These are phyloP conservation scores for Semicossyphus pulcher DNA, from an alignment of 2,113 vertebrate species.

Conservation along the genomic window DNA sequence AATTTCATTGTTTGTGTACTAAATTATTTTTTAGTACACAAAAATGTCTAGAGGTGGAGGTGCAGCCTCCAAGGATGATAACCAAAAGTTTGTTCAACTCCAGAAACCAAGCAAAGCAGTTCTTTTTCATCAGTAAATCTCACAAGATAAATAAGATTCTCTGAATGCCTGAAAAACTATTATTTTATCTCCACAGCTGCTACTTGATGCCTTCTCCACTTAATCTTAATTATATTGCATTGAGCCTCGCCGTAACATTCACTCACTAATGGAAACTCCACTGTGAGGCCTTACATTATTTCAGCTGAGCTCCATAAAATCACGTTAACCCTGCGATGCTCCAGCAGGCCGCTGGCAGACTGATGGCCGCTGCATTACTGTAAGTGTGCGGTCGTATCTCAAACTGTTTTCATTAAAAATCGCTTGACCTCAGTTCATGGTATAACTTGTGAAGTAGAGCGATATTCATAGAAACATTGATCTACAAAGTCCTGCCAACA, in stretches of 20 bases:
- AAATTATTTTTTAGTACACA: neutral
- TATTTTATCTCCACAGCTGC: constrained; percentile 26
- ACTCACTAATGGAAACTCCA: constrained; percentile 26
- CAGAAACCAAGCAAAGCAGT: constrained; percentile 11
- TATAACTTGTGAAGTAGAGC: constrained; percentile 4
- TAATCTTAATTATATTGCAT: constrained; percentile 54
- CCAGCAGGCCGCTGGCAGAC: constrained; percentile 31
- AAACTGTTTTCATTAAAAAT: constrained; percentile 41
- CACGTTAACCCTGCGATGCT: constrained; percentile 15
- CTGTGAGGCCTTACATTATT: constrained; percentile 23
- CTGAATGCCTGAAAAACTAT: neutral
- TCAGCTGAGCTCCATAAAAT: constrained; percentile 37
- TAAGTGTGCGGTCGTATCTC: constrained; percentile 30
- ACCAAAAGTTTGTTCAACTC: neutral
- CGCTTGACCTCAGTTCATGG: constrained; percentile 29
- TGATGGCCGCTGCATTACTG: constrained; percentile 11
- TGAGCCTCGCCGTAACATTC: constrained; percentile 27
- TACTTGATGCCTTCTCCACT: constrained; percentile 29
- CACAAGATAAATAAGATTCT: constrained; percentile 43
- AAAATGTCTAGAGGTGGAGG: constrained; percentile 9
- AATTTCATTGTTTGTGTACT: no score
- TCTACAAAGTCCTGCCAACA: neutral
- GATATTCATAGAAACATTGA: neutral
- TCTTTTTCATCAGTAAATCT: constrained; percentile 39
- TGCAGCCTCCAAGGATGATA: neutral